Evolutionary conservation across 2,113 vertebrate genomes (phyloP).

Genomic region (Paratilapia polleni): DNA sequence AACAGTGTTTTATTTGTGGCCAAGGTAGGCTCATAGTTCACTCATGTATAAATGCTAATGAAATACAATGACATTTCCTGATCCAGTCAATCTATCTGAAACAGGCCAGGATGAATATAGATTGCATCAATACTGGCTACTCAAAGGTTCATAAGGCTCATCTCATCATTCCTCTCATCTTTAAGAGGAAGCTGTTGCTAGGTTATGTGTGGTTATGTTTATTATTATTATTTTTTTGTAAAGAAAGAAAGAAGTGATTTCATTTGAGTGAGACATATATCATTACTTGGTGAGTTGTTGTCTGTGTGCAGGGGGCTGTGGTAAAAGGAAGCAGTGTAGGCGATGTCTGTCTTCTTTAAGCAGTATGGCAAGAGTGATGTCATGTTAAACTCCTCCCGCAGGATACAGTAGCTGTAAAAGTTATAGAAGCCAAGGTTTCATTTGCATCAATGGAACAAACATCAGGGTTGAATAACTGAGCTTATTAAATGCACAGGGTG

Average conservation of each 20-base stretch:
- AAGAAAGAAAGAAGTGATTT: conserved; percentile 10
- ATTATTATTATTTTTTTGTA: too few species aligned
- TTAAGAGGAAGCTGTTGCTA: conserved; percentile 13
- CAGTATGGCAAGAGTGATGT: conserved; percentile 29
- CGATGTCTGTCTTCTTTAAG: conserved; percentile 16
- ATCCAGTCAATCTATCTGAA: conserved; percentile 68
- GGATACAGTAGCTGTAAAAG: conserved; percentile 47
- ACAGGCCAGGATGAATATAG: conserved; percentile 67
- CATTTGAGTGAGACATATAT: conserved; percentile 16
- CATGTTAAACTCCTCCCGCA: conserved; percentile 29
- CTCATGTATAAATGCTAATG: conserved; percentile 76
- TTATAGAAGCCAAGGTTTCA: conserved; percentile 52
- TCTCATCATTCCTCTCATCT: conserved; percentile 43
- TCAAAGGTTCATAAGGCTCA: conserved; percentile 65
- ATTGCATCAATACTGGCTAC: conserved; percentile 67
- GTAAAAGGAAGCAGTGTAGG: conserved; percentile 13
- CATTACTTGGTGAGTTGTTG: conserved; percentile 29
- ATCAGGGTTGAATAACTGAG: conserved; percentile 58
- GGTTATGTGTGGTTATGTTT: too few species aligned
- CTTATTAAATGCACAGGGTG: conserved; percentile 68
- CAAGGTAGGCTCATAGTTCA: conserved; percentile 49
- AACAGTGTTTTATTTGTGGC: conserved; percentile 15
- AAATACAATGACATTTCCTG: conserved; percentile 79
- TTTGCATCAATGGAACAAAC: conserved; percentile 60
- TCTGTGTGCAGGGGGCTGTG: background rate